Base-by-base conservation (phyloP, 2,888 invertebrate genomes). In the Apomyelois bistriatella region DNA sequence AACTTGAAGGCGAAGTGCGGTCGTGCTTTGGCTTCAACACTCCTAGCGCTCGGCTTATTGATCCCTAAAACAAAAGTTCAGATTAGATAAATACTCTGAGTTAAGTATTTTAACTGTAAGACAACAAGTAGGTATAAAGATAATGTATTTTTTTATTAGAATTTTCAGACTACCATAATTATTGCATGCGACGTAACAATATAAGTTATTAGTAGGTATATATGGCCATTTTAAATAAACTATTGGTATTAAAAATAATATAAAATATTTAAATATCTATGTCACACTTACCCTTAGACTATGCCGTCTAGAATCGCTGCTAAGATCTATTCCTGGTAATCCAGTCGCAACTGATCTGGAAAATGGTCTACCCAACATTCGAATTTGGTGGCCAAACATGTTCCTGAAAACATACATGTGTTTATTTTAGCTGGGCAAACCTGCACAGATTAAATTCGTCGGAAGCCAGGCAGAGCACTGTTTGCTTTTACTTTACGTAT, bases 41-140 rank as follows among this genome's bases (percentile, higher is more conserved):
- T 43, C 95, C 95, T 37, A 95, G 82, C 3, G 95, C 95, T 56
- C 95, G 91, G 56, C 94, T 94, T 77, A 95, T 89, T 47, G 95
- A 95, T 58, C 95, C 95, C 95, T 95, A 86, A n/a, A 60, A 59
- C 7, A 32, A 6, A 9, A 32, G 2, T 32, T 7, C 7, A 32
- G 32, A 32, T 9, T 32, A 4, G 79, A 70, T 56, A 42, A 35
- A n/a, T n/a, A n/a, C n/a, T n/a, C n/a, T n/a, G n/a, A n/a, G n/a
- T n/a, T n/a, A n/a, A 22, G 22, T 22, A 22, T 3, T 22, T 2
- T 22, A 22, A 22, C 22, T 22, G 2, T 22, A 5, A 22, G 22
- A 22, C 2, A 22, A 3, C 2, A 5, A 22, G 5, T 22, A 5
- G 5, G 5, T 3, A 22, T 22, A 22, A 22, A 22, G 22, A 22